Evolutionary conservation across 2,797 vertebrate species (phyloP), one percentile per base, ranked within the genome.

Genomic region (Rhynchotus rufescens): DNA sequence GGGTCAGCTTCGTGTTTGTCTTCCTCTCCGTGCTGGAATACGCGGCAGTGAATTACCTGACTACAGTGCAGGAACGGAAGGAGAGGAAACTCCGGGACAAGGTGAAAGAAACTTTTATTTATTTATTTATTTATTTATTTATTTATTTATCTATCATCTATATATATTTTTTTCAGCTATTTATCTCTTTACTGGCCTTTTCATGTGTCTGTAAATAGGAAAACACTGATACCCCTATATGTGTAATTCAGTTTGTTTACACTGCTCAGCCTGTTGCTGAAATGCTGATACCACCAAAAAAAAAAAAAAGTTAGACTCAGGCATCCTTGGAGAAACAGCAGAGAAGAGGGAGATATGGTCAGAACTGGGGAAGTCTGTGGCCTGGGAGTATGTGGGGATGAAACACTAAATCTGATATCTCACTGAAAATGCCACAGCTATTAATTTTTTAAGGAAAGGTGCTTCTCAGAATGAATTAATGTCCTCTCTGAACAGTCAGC

Each of bases 1-100:
- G 98, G 99, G 98, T 99, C 98, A 99, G 99, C 93, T 99, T 99
- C 15, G 98, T 99, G 87, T 99, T 99, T 5, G 99, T 99, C 71
- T 99, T 99, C 96, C 98, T 99, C 28, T 99, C 99, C 0, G 98
- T 99, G 91, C 90, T 99, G 65, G 99, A 99, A 90, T 99, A 99
- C 0, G 99, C 99, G 0, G 99, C 99, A 0, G 99, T 99, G 91
- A 99, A 99, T 95, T 99, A 99, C 92, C 96, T 99, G 96, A 98
- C 98, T 1, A 99, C 98, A 0, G 97, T 98, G 81, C 98, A 98
- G 76, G 98, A 99, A n/a, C 95, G 98, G 7, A 98, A 98, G 80
- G 98, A 99, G 56, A 97, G 98, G 66, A 98, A 98, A 77, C 96
- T 98, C 42, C 71, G 95, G 69, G 98, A 98, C 62, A 98, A 97